These are phyloP conservation scores for Dufourea novaeangliae DNA, from an alignment of 1,140 invertebrate genomes.

Conservation along the genomic window DNA sequence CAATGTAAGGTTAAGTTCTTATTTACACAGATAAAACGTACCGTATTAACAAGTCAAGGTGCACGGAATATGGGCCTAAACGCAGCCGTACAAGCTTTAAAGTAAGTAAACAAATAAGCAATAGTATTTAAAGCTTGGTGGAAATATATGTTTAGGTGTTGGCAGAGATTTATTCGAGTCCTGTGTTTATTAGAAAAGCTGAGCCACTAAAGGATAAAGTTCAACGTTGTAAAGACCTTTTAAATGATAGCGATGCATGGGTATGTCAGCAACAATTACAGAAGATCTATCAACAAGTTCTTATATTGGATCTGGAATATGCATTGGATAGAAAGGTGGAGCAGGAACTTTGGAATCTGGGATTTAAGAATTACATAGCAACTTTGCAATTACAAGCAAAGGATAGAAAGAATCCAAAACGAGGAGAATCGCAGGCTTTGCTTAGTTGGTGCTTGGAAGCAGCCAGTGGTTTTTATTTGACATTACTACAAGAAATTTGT, in stretches of 20 bases:
- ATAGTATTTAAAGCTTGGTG: slow-evolving; percentile 33
- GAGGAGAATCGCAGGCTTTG: slow-evolving; percentile 88
- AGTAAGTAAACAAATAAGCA: slow-evolving; percentile 80
- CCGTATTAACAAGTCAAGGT: slow-evolving; percentile 51
- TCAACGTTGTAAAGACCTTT: slow-evolving; percentile 84
- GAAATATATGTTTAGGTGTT: neutral
- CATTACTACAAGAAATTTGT: slow-evolving; percentile 91
- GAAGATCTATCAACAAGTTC: slow-evolving; percentile 90
- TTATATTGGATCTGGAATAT: slow-evolving; percentile 91
- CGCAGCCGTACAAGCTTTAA: slow-evolving; percentile 87
- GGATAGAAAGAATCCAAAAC: slow-evolving; percentile 89
- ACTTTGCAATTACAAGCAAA: slow-evolving; percentile 88
- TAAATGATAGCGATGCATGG: slow-evolving; percentile 84
- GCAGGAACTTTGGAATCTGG: slow-evolving; percentile 94
- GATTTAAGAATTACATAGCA: slow-evolving; percentile 94
- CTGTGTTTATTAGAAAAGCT: slow-evolving; percentile 83
- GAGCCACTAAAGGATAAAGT: slow-evolving; percentile 87
- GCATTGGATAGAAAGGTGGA: slow-evolving; percentile 94
- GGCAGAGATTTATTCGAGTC: neutral
- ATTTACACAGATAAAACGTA: slow-evolving; percentile 47
- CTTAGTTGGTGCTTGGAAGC: slow-evolving; percentile 90
- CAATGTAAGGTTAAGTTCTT: neutral
- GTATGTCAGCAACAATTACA: slow-evolving; percentile 86
- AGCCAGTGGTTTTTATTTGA: slow-evolving; percentile 92
- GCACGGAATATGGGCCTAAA: slow-evolving; percentile 85